Evolutionary conservation across 2,113 vertebrate genomes (phyloP).

Genomic region (Rattus rattus): DNA sequence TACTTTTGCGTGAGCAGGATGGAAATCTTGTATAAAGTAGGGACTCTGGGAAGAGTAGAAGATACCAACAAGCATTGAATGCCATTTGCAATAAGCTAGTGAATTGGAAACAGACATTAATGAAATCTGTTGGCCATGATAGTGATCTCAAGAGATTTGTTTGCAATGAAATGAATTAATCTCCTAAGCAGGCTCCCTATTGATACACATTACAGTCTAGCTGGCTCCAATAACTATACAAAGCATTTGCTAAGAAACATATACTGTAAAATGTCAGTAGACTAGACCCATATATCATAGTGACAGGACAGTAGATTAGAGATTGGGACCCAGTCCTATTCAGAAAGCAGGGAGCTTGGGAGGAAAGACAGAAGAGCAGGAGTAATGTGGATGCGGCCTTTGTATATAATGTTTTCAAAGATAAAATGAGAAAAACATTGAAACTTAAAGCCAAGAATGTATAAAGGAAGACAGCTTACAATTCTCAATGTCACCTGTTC

Average conservation of each 20-base stretch:
- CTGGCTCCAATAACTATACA: not conserved
- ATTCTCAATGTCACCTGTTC: not conserved
- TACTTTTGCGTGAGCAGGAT: not conserved
- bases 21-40: not conserved
- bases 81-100: not conserved
- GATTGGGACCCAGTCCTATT: not conserved
- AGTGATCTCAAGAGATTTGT: not conserved
- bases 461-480: not conserved
- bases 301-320: conserved; percentile 10
- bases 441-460: not conserved
- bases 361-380: not conserved
- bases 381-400: not conserved
- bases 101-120: not conserved
- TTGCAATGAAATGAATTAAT: conserved; percentile 38
- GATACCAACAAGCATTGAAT: not conserved
- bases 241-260: conserved; percentile 36
- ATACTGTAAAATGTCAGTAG: not conserved
- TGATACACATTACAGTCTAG: conserved; percentile 14
- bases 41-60: not conserved
- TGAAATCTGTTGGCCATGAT: not conserved
- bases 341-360: not conserved
- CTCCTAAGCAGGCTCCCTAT: not conserved
- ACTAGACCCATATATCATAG: not conserved
- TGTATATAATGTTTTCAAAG: not conserved
- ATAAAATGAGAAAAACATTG: not conserved